Base-by-base conservation (phyloP, 2,113 vertebrate genomes). In the Protomyctophum bolini region DNA sequence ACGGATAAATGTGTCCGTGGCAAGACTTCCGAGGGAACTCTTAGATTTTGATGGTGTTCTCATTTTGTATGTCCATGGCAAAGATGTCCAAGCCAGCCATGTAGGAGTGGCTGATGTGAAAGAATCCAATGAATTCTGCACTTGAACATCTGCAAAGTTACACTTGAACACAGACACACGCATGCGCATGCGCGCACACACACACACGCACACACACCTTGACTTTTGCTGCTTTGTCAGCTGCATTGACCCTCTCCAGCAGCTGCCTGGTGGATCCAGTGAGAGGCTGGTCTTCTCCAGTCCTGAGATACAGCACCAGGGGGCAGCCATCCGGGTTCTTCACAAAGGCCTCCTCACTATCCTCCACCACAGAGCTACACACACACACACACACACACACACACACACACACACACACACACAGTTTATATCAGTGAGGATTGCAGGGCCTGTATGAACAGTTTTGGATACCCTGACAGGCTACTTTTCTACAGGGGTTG, bases 341-440 rank as follows among this genome's bases (percentile, higher is more conserved):
- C 88, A 99, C 91, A 85, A 98, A 98, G 41, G 95, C 95, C 88
- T 99, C 97, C 82, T 98, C 95, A 73, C 94, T 95, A 80, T 99
- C 97, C 79, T 98, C 95, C 82, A 94, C 66, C 76, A 96, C 87
- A 68, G 90, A 91, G 81, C 97, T 98, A 87, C 67, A 91, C 86
- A n/a, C n/a, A n/a, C n/a, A n/a, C n/a, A n/a, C n/a, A n/a, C n/a
- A n/a, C n/a, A n/a, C n/a, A n/a, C n/a, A n/a, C n/a, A n/a, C n/a
- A 88, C 57, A 59, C 49, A 21, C 21, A 21, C 21, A 21, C 21
- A 21, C 21, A 21, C 21, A 21, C 21, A 21, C 21, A 21, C 21
- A 21, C 21, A 21, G 33, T 41, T 41, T 41, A 41, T 41, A 41
- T 41, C 33, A 41, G 3, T 41, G 33, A 41, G 33, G 2, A 41